Evolutionary conservation across 2,888 invertebrate genomes (phyloP), one percentile per base, ranked within the genome.

Genomic region (Unio pictorum): DNA sequence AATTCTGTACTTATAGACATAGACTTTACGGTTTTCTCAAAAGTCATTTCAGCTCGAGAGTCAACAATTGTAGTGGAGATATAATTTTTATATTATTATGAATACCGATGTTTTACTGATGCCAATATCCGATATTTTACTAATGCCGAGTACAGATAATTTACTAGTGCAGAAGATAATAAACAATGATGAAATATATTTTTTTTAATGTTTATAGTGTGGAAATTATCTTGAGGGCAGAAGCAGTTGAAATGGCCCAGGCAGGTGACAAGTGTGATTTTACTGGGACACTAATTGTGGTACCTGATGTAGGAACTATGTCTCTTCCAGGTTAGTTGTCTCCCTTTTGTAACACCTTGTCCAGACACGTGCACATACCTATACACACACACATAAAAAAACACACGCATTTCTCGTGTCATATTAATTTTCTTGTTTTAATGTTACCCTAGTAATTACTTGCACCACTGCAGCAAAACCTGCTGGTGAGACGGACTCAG

Each of bases 241-340:
- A 99, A 91, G 94, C 95, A 82, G 99, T 99, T 0, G 99, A 99
- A 91, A 94, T 94, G 34, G 97, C 99, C 0, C 98, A 98, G 92
- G 95, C 96, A 84, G 94, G 94, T 63, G 94, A 94, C 85, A 91
- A 92, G 84, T 97, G 96, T 86, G 97, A 98, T 89, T 97, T 98
- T 89, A 97, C 96, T 0, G 98, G 98, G 23, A 95, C 98, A 0
- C 91, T 99, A 23, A 98, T 99, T 86, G 99, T 98, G 2, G 96
- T 99, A 0, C 99, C 99, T 0, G 99, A 99, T 91, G 95, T 99
- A 0, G 94, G 95, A 0, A 94, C 94, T 0, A 89, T 99, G 61
- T 93, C 95, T 8, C 89, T 95, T 77, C 96, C 98, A 0, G 98
- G 92, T 90, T 73, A 68, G 75, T 23, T 45, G 45, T 11, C 45